Percentiles rank a stretch among this genome's conserved stretches.
Conservation (phyloP, 2,113 vertebrate species). For the Vulpes vulpes region DNA sequence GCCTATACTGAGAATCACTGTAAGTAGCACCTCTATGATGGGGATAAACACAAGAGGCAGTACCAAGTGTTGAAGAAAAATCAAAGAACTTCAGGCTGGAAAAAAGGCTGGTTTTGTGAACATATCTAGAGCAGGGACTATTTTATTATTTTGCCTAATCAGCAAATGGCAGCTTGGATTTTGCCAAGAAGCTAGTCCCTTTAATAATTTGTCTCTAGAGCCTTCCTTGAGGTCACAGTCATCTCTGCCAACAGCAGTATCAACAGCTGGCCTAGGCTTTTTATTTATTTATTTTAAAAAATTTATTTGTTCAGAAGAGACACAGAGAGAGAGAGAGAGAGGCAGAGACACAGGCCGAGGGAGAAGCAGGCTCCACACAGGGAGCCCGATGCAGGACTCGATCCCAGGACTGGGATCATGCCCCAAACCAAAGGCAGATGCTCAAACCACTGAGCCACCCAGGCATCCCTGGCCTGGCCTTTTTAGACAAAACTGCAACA, state of each 20-base stretch:
- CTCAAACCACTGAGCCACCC: no score
- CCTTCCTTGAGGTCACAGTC: background rate
- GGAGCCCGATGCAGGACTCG: no score
- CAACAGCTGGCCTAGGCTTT: background rate
- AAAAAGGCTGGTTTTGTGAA: background rate
- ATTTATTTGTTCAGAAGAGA: no score
- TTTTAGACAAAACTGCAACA: constrained; percentile 10
- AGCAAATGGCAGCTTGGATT: background rate
- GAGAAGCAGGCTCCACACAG: no score
- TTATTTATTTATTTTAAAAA: background rate
- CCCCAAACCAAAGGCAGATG: no score
- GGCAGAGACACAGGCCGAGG: no score
- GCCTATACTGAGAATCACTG: background rate
- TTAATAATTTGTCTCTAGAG: background rate
- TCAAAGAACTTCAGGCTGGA: background rate
- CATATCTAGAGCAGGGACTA: background rate
- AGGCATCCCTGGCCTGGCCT: background rate
- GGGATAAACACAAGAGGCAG: background rate
- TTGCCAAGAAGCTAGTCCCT: background rate
- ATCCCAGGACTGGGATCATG: no score
- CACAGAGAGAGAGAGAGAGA: no score
- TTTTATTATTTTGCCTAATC: background rate
- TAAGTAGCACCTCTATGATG: background rate
- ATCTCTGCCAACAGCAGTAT: background rate
- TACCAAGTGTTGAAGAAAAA: background rate